Base-by-base conservation (phyloP, 2,113 vertebrate genomes). In the Sisor rabdophorus region DNA sequence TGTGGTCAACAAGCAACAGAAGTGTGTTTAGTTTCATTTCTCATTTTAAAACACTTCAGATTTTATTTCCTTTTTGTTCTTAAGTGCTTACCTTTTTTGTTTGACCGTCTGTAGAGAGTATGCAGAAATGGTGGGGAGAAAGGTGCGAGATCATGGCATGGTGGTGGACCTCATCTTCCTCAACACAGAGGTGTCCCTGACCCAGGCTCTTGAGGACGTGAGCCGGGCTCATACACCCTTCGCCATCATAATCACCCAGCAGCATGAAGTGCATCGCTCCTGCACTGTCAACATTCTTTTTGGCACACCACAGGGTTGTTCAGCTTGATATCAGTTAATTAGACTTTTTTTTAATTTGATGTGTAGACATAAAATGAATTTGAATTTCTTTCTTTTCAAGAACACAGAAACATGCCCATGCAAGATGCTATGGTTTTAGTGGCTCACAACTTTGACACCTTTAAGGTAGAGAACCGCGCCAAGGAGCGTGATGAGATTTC, bases 121-220 rank as follows among this genome's bases (percentile, higher is more conserved):
- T 52, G 97, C 97, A 0, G 97, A 99, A 86, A 96, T 95, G 0
- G 96, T 99, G 71, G 97, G 97, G n/a, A 88, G 97, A 50, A 98
- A 98, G 82, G 93, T 98, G 30, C 94, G 96, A 70, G 96, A 98
- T 79, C 86, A 98, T 70, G 97, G 97, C 78, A 98, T 99, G 96
- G 94, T 98, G 32, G 97, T 99, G 85, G 97, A 99, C 87, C 91
- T 99, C 84, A 99, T 99, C 88, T 98, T 99, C 88, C 95, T 99
- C 79, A 99, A 99, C 90, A 98, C 96, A 0, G 97, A 99, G 79
- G 95, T 98, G 77, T 99, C 96, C 0, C 88, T 99, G 40, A 95
- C 94, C 0, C 96, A 98, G 88, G 97, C 97, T 3, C 89, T 99
- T 86, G 97, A 98, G 24, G 97, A 99, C 30, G 95, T 99, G n/a